These are phyloP conservation scores for Ochlodes sylvanus DNA, from an alignment of 2,888 invertebrate species.

Conservation along the genomic window DNA sequence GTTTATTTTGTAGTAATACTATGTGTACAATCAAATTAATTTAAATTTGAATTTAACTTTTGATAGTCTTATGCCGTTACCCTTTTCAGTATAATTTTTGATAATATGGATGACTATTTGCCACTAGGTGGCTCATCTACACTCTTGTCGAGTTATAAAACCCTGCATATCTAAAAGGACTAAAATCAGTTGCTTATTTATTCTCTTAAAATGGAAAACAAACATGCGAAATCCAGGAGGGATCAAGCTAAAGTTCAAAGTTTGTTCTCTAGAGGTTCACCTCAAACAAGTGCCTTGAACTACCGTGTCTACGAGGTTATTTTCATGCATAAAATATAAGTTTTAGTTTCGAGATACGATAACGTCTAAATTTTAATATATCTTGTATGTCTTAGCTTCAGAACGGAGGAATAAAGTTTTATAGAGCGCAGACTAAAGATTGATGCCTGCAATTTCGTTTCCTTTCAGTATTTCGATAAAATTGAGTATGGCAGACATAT, in stretches of 20 bases:
- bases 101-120: no score
- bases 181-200: slow-evolving; percentile 9
- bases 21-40: no score
- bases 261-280: slow-evolving; percentile 22
- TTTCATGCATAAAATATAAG: slow-evolving; percentile 27
- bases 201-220: slow-evolving; percentile 24
- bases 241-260: slow-evolving; percentile 27
- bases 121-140: no score
- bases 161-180: background rate
- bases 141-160: no score
- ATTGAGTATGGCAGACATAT: no score
- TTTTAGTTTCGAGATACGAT: slow-evolving; percentile 20
- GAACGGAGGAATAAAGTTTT: background rate
- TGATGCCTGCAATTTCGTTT: no score
- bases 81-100: no score
- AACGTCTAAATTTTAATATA: slow-evolving; percentile 22
- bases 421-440: background rate
- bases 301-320: slow-evolving; percentile 23
- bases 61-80: no score
- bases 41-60: no score
- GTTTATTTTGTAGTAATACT: no score
- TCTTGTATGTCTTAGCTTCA: slow-evolving; percentile 2
- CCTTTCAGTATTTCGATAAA: no score
- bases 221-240: slow-evolving; percentile 18
- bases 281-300: slow-evolving; percentile 29